These are phyloP conservation scores for Globia sparganii DNA, from an alignment of 2,888 invertebrate species.

Conservation along the genomic window DNA sequence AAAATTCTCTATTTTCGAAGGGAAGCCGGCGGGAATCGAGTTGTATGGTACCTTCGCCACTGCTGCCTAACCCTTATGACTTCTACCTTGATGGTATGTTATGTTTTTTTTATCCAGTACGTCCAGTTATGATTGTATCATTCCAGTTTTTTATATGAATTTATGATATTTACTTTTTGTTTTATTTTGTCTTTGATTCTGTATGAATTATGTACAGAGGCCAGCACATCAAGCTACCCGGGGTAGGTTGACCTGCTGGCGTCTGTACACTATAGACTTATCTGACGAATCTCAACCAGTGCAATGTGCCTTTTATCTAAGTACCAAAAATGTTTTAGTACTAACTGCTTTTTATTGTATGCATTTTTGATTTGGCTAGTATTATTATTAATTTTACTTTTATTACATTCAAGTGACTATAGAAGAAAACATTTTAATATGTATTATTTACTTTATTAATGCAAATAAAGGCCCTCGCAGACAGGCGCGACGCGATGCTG, in stretches of 20 bases:
- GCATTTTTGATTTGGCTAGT: slow-evolving; percentile 16
- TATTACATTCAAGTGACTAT: not conserved
- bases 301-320: slow-evolving; percentile 34
- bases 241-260: too few species aligned
- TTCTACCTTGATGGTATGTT: not conserved
- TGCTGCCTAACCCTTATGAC: not conserved
- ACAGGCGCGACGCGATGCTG: too few species aligned
- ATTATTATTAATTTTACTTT: not conserved
- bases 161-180: slow-evolving; percentile 2
- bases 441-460: not conserved
- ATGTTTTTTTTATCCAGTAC: slow-evolving; percentile 8
- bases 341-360: not conserved
- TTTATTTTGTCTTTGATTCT: not conserved
- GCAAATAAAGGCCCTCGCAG: too few species aligned
- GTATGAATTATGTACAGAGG: slow-evolving; percentile 26
- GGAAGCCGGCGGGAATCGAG: too few species aligned
- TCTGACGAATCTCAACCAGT: slow-evolving; percentile 38
- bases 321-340: slow-evolving; percentile 13
- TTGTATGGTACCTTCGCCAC: too few species aligned
- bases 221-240: too few species aligned
- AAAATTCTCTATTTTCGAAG: too few species aligned
- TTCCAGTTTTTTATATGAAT: slow-evolving; percentile 19
- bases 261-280: not conserved
- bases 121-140: slow-evolving; percentile 22
- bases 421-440: not conserved